Conservation (phyloP, 1,140 invertebrate species). For the Psilanteris sp. region DNA sequence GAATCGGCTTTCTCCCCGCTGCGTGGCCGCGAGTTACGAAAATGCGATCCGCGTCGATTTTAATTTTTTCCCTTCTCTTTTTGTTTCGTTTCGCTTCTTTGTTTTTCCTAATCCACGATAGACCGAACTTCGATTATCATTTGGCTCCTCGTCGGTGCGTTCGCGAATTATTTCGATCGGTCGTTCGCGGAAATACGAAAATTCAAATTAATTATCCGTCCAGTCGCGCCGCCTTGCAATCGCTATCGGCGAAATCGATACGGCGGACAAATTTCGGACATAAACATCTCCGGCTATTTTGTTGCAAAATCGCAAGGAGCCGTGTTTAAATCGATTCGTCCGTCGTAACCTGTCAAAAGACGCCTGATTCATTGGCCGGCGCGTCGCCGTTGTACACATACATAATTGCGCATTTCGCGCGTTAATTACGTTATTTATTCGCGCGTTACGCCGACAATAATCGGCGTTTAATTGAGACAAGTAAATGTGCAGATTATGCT, state of each 20-base stretch:
- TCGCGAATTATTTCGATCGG: too few relatives aligned
- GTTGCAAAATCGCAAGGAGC: slow-evolving; percentile 17
- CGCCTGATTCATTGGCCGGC: slow-evolving; percentile 44
- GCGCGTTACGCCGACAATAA: slow-evolving; percentile 51
- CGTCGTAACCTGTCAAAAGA: slow-evolving; percentile 45
- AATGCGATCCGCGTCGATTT: slow-evolving; percentile 27
- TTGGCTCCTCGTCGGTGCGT: not conserved
- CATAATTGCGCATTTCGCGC: slow-evolving; percentile 48
- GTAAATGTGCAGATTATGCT: slow-evolving; percentile 56
- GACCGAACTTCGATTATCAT: too few relatives aligned
- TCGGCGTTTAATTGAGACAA: slow-evolving; percentile 58
- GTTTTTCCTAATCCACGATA: too few relatives aligned
- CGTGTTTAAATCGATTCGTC: slow-evolving; percentile 49
- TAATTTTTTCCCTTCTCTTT: slow-evolving; percentile 20
- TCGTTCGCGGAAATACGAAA: too few relatives aligned
- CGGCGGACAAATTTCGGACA: slow-evolving; percentile 16
- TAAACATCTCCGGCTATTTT: slow-evolving; percentile 10
- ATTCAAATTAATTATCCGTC: too few relatives aligned
- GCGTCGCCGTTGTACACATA: slow-evolving; percentile 21
- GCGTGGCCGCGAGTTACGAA: slow-evolving; percentile 42
- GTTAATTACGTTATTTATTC: slow-evolving; percentile 62
- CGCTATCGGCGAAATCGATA: slow-evolving; percentile 15
- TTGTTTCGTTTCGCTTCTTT: too few relatives aligned
- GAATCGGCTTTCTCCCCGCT: slow-evolving; percentile 64
- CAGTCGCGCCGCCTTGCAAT: too few relatives aligned